These are phyloP conservation scores for Imbricaverruca yamaguchii DNA, from an alignment of 2,888 invertebrate genomes.

Conservation along the genomic window DNA sequence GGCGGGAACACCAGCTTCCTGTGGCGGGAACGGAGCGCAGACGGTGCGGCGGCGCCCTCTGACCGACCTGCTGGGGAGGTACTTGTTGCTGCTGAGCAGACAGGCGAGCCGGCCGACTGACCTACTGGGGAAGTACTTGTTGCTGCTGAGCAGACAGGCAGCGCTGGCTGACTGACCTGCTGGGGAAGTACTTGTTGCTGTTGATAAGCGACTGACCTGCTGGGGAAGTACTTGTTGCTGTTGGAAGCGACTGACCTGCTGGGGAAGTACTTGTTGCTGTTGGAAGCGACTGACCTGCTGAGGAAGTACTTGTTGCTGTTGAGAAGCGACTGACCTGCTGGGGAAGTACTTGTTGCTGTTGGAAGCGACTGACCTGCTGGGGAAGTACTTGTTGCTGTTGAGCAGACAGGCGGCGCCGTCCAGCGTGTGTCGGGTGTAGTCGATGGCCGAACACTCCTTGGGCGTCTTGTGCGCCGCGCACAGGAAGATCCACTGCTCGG, in stretches of 20 bases:
- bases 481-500: constrained; percentile 99
- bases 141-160: constrained; percentile 87
- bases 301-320: no score
- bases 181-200: constrained; percentile 99
- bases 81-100: no score
- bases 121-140: constrained; percentile 99
- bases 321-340: no score
- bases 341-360: no score
- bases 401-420: constrained; percentile 98
- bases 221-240: constrained; percentile 99
- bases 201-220: constrained; percentile 91
- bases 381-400: constrained; percentile 99
- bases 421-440: constrained; percentile 95
- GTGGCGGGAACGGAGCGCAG: no score
- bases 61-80: no score
- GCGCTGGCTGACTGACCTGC: constrained; percentile 58
- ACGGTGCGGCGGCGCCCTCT: no score
- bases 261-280: constrained; percentile 99
- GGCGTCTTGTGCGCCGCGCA: constrained; percentile 99
- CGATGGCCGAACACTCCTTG: constrained; percentile 99
- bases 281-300: constrained; percentile 40
- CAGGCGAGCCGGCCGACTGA: constrained; percentile 41
- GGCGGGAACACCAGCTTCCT: no score
- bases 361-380: constrained; percentile 80
- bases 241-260: constrained; percentile 79